Conservation (phyloP, 2,113 vertebrate genomes). For the Oriolus oriolus region DNA sequence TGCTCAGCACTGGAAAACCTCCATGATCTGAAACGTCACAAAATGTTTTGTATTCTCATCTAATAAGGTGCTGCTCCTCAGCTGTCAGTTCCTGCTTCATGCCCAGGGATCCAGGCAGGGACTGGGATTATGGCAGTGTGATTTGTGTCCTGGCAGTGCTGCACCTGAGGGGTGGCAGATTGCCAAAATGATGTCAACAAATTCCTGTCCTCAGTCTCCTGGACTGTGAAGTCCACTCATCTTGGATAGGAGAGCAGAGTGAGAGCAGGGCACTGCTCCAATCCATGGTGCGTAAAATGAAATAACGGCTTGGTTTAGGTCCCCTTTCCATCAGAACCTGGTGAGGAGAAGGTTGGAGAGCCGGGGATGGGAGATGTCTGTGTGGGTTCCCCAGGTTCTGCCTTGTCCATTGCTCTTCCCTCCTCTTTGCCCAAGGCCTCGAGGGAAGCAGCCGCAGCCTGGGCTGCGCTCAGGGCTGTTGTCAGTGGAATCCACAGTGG, state of each 20-base stretch:
- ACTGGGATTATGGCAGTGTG: fast-evolving
- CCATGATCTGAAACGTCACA: fast-evolving
- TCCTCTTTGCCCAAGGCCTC: too few relatives aligned
- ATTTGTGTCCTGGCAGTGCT: neutral
- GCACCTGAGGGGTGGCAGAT: neutral
- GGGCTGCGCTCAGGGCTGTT: neutral
- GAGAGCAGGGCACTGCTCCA: neutral
- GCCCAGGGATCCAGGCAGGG: neutral
- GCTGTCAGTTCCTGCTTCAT: neutral
- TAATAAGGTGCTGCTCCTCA: neutral
- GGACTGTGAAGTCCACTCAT: neutral
- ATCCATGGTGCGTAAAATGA: neutral
- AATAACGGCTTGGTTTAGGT: neutral
- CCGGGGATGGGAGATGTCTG: neutral
- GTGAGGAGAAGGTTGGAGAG: neutral
- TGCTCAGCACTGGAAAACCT: neutral
- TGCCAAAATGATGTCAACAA: neutral
- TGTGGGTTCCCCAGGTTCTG: neutral
- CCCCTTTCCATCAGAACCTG: neutral
- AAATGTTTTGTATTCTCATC: neutral
- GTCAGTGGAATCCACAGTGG: too few relatives aligned
- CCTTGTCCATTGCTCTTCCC: neutral
- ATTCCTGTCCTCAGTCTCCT: fast-evolving
- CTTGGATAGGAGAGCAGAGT: neutral
- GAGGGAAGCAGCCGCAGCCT: neutral